Conservation (phyloP, 2,113 vertebrate genomes). For the Felis catus region DNA sequence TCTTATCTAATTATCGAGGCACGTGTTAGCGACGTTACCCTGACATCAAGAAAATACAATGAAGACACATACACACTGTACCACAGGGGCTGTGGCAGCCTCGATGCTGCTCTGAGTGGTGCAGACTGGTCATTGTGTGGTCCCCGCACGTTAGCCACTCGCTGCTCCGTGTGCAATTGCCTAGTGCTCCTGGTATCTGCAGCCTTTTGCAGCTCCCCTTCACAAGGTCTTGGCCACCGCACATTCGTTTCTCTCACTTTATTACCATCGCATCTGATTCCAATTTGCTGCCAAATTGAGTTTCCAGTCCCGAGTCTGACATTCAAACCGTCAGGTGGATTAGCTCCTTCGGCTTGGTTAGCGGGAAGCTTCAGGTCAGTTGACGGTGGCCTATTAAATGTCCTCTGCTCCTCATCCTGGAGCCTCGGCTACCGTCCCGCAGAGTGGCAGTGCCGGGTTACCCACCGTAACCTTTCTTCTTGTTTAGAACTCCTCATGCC, state of each 20-base stretch:
- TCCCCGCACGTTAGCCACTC: neutral
- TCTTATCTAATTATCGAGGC: conserved; percentile 23
- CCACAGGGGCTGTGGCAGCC: neutral
- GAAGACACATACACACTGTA: neutral
- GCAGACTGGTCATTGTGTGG: neutral
- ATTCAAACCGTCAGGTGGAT: conserved; percentile 74
- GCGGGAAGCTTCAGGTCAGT: conserved; percentile 65
- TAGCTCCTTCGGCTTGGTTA: conserved; percentile 67
- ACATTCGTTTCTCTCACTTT: conserved; percentile 74
- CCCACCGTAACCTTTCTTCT: conserved; percentile 63
- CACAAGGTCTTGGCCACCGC: conserved; percentile 74
- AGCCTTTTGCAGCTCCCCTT: conserved; percentile 54
- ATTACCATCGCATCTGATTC: conserved; percentile 82
- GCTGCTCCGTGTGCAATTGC: neutral
- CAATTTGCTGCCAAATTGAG: conserved; percentile 83
- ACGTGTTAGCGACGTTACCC: conserved; percentile 23
- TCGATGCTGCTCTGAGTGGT: neutral
- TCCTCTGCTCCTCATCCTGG: neutral
- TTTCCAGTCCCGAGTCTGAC: conserved; percentile 76
- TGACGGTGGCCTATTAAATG: conserved; percentile 64
- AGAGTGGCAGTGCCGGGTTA: neutral
- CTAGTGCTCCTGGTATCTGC: neutral
- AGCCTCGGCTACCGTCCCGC: accelerated
- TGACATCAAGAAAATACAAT: conserved; percentile 47
- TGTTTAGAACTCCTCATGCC: conserved; percentile 70